phyloP scores from a whole-genome alignment of 2,888 invertebrate genomes.

The Drosophila niveifrons region DNA sequence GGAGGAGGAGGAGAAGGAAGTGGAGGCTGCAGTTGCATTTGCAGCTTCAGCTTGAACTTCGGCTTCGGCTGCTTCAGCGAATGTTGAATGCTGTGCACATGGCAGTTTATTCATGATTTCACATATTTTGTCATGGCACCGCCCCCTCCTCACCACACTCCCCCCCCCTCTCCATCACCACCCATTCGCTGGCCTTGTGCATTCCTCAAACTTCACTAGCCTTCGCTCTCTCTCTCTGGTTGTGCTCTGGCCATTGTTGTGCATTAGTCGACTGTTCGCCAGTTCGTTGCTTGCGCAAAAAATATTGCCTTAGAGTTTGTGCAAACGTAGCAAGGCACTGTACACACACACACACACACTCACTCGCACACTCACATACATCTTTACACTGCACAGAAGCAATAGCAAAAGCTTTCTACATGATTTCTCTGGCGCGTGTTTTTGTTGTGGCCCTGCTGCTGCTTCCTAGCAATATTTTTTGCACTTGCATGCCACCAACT shows the following conservation, averaged over 20 bases:
- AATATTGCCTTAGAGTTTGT: conserved; percentile 74
- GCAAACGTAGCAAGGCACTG: conserved; percentile 52
- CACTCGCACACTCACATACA: background rate
- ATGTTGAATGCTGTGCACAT: conserved; percentile 79
- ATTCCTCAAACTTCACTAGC: conserved; percentile 10
- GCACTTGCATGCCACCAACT: conserved; percentile 10
- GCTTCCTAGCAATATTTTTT: conserved; percentile 63
- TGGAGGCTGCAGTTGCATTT: background rate
- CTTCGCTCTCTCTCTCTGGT: background rate
- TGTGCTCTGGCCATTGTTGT: conserved; percentile 62
- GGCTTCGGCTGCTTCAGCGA: conserved; percentile 23
- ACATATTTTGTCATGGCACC: conserved; percentile 69
- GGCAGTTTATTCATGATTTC: conserved; percentile 82
- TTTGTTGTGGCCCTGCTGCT: conserved; percentile 49
- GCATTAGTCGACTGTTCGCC: conserved; percentile 64
- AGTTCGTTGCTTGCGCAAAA: conserved; percentile 64
- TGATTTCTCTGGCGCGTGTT: conserved; percentile 70
- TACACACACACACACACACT: conserved; percentile 29
- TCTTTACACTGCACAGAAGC: conserved; percentile 20
- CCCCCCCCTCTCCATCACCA: conserved; percentile 7
- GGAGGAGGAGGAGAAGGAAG: background rate
- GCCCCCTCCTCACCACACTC: background rate
- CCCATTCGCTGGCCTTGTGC: background rate
- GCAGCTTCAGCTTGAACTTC: background rate
- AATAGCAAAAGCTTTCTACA: conserved; percentile 66